A percentile compares a stretch with the other conserved stretches of the same genome.
phyloP scores from a whole-genome alignment of 1,140 invertebrate species.

The Sarcophaga peregrina region DNA sequence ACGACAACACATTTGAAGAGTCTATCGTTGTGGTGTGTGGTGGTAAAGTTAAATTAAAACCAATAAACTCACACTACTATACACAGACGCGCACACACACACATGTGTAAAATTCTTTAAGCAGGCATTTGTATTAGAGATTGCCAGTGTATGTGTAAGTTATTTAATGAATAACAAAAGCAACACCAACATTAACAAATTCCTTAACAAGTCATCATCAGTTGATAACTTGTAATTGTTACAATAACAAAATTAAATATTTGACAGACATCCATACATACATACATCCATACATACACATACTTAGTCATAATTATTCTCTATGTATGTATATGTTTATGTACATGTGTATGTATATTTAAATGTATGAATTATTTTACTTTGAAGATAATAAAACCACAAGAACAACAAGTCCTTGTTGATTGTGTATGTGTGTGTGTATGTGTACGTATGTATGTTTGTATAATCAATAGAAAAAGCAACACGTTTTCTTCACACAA shows the following conservation, averaged over 20 bases:
- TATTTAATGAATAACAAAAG: conserved; percentile 11
- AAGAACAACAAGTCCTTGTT: not conserved
- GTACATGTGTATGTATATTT: not conserved
- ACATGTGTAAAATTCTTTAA: no score
- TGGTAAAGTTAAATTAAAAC: no score
- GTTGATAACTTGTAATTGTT: conserved; percentile 12
- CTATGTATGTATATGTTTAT: not conserved
- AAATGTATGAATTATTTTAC: not conserved
- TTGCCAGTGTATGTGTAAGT: not conserved
- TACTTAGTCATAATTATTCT: not conserved
- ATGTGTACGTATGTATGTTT: not conserved
- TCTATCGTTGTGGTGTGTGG: no score
- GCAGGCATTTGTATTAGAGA: no score
- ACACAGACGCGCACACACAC: no score
- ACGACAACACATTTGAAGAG: no score
- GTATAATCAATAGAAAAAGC: no score
- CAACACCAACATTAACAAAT: no score
- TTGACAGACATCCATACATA: not conserved
- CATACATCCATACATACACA: no score
- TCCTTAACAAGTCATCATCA: conserved; percentile 28
- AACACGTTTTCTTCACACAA: no score
- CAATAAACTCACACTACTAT: no score
- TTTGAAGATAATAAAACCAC: not conserved
- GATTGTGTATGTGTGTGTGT: not conserved
- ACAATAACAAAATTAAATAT: conserved; percentile 14